Evolutionary conservation across 2,113 vertebrate genomes (phyloP), one percentile per base, ranked within the genome.

Genomic region (Phyllopteryx taeniolatus): DNA sequence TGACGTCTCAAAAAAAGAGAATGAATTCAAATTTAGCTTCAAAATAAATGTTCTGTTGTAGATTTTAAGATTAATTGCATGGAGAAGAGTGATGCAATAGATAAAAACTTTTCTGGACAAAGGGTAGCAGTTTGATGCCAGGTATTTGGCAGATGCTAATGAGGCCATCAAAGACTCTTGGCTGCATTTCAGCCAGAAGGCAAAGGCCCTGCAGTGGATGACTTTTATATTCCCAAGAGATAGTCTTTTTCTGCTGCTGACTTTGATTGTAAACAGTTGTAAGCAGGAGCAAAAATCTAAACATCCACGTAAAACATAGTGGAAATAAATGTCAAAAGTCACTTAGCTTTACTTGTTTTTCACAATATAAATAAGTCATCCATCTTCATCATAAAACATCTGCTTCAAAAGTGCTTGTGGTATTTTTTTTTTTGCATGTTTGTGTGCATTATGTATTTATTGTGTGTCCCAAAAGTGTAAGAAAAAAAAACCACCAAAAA

Each of bases 181-280:
- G 82, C 79, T 5, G 68, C 0, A 31, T 19, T 60, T 86, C 84
- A 87, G 77, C 80, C 85, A 84, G 79, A 85, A 82, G 57, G 69
- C 31, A 64, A 76, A 68, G 79, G 68, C 81, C 78, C 85, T 88
- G 84, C 89, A 86, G 87, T 80, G 82, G 79, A 87, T 82, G 77
- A 74, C 74, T 83, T 87, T 85, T 80, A 79, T 86, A 47, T 54
- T 68, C 85, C 81, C 83, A 86, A 81, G 70, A 73, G 75, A 46
- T 71, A 74, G 72, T 82, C 47, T 66, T 75, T 68, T 85, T 87
- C 73, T 84, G 86, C 84, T 79, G 79, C 83, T 86, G 82, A 82
- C 79, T 75, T 62, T 33, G 47, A 63, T 57, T 69, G 59, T 67
- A 77, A 85, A 87, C 68, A 79, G 80, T 78, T 47, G 73, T 78